Conservation (phyloP, 2,797 vertebrate genomes). For the Falco peregrinus region DNA sequence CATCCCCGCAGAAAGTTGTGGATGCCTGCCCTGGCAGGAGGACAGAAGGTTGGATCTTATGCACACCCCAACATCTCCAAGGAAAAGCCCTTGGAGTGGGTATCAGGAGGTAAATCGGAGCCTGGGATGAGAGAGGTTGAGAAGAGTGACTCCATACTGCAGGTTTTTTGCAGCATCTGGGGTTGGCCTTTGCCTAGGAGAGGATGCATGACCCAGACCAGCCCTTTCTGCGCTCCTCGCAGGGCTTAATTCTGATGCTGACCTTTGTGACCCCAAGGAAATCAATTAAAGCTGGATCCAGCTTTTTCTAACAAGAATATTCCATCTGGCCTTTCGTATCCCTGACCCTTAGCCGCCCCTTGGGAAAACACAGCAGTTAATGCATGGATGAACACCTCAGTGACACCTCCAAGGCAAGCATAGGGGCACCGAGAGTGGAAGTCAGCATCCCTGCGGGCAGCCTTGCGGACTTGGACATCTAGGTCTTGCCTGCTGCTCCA, state of each 20-base stretch:
- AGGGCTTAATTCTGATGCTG: not conserved
- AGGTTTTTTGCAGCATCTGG: not conserved
- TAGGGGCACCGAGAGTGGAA: not conserved
- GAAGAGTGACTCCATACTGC: not conserved
- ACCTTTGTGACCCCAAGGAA: not conserved
- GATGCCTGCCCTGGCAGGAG: fast-evolving
- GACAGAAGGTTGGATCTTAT: not conserved
- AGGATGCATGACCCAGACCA: not conserved
- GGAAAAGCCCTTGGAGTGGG: not conserved
- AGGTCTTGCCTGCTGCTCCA: not conserved
- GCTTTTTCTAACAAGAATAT: not conserved
- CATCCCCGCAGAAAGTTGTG: fast-evolving
- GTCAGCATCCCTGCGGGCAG: not conserved
- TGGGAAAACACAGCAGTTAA: not conserved
- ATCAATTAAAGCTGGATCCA: not conserved
- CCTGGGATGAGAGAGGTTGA: fast-evolving
- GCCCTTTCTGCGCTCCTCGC: not conserved
- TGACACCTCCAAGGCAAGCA: fast-evolving
- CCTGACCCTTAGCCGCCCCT: not conserved
- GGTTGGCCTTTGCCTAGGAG: not conserved
- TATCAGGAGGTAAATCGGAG: not conserved
- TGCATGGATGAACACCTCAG: fast-evolving
- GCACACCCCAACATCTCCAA: not conserved
- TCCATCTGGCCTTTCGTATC: not conserved
- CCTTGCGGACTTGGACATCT: fast-evolving